These are phyloP conservation scores for Lepidocyrtinus sp. DNA, from an alignment of 2,888 invertebrate genomes.

Conservation along the genomic window DNA sequence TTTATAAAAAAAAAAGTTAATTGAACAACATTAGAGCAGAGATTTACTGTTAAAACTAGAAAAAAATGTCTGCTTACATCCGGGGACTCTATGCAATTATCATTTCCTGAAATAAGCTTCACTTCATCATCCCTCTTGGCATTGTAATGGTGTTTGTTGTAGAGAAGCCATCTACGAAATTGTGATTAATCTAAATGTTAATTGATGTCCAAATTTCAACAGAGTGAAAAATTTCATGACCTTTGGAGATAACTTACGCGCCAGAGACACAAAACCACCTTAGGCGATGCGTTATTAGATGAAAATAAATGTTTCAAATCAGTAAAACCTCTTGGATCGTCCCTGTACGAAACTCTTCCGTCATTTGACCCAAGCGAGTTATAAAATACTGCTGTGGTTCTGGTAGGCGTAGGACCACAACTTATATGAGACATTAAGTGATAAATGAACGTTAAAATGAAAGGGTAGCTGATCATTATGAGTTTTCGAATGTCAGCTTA, in stretches of 20 bases:
- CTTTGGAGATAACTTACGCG: slow-evolving; percentile 14
- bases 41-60: not conserved
- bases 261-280: slow-evolving; percentile 29
- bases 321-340: slow-evolving; percentile 12
- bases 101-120: slow-evolving; percentile 28
- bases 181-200: not conserved
- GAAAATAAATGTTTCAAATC: not conserved
- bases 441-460: not conserved
- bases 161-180: slow-evolving; percentile 32
- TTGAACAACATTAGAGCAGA: not conserved
- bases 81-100: slow-evolving; percentile 16
- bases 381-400: slow-evolving; percentile 29
- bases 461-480: not conserved
- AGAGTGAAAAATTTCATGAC: not conserved
- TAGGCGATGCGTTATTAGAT: not conserved
- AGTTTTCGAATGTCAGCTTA: slow-evolving; percentile 4
- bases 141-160: not conserved
- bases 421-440: not conserved
- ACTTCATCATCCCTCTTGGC: not conserved
- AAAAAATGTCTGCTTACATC: slow-evolving; percentile 8
- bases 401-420: not conserved
- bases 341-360: slow-evolving; percentile 21
- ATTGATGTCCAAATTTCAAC: no score
- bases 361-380: slow-evolving; percentile 17
- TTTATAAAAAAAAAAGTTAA: not conserved